Evolutionary conservation across 2,797 vertebrate species (phyloP).

Genomic region (Sternarchorhynchus goeldii): DNA sequence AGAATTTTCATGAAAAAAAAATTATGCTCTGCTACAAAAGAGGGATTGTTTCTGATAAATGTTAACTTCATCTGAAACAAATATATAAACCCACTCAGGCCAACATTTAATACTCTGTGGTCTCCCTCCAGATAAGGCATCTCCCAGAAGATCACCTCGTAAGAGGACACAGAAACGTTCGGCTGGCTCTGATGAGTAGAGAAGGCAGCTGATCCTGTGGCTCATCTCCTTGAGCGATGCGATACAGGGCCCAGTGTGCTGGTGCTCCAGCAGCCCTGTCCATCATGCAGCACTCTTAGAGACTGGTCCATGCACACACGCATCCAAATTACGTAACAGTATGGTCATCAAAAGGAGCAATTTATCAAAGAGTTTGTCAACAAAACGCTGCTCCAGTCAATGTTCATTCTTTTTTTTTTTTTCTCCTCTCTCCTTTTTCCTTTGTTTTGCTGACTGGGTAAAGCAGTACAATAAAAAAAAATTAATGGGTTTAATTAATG

Average conservation of each 20-base stretch:
- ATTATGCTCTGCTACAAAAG: background rate
- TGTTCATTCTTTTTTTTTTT: background rate
- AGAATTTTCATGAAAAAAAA: no score
- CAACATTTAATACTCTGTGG: no score
- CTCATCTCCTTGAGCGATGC: slow-evolving; percentile 26
- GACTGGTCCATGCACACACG: slow-evolving; percentile 37
- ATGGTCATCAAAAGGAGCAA: background rate
- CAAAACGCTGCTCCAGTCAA: slow-evolving; percentile 19
- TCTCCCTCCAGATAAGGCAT: slow-evolving; percentile 87
- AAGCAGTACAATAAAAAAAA: background rate
- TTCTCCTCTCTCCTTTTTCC: background rate
- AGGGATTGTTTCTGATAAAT: no score
- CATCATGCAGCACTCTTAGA: slow-evolving; percentile 27
- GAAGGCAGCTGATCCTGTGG: slow-evolving; percentile 53
- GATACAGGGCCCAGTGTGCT: slow-evolving; percentile 31
- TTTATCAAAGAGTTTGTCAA: background rate
- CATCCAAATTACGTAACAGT: background rate
- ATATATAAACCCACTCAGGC: no score
- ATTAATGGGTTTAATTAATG: no score
- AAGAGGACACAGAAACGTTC: slow-evolving; percentile 96
- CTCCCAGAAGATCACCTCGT: slow-evolving; percentile 89
- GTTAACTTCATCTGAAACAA: no score
- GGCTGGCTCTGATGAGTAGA: slow-evolving; percentile 94
- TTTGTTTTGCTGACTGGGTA: background rate
- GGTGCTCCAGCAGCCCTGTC: background rate